These are phyloP conservation scores for Plotosus lineatus DNA, from an alignment of 2,113 vertebrate genomes.

Conservation along the genomic window DNA sequence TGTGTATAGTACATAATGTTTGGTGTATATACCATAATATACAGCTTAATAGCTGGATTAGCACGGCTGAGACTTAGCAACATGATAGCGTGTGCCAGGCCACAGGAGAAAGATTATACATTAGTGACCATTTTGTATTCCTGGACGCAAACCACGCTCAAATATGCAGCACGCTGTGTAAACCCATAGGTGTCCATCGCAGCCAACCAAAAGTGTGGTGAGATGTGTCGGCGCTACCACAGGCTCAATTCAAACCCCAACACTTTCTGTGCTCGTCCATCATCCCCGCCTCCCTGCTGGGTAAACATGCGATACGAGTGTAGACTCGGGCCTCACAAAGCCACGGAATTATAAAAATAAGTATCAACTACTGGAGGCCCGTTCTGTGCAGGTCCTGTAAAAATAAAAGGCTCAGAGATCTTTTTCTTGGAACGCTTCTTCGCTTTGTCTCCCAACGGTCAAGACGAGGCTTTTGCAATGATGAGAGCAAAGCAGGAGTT, in stretches of 20 bases:
- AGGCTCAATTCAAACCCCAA: conserved; percentile 42
- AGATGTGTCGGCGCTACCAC: conserved; percentile 32
- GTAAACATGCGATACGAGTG: conserved; percentile 42
- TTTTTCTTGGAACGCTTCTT: conserved; percentile 41
- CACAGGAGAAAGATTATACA: conserved; percentile 48
- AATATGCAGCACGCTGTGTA: conserved; percentile 46
- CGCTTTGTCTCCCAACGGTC: conserved; percentile 40
- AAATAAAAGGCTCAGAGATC: conserved; percentile 41
- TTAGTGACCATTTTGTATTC: conserved; percentile 49
- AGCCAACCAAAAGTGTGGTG: conserved; percentile 45
- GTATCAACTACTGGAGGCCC: conserved; percentile 43
- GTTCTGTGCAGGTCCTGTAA: conserved; percentile 42
- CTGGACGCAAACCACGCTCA: conserved; percentile 46
- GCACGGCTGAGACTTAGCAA: conserved; percentile 23
- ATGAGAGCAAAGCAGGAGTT: conserved; percentile 25
- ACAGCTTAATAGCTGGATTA: not conserved
- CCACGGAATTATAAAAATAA: conserved; percentile 49
- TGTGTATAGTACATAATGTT: not conserved
- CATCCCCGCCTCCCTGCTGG: conserved; percentile 23
- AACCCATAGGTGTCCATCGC: conserved; percentile 46
- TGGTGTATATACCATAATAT: not conserved
- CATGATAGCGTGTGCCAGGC: conserved; percentile 9
- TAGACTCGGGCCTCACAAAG: conserved; percentile 31
- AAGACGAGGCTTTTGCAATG: conserved; percentile 34
- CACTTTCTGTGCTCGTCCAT: conserved; percentile 31